Evolutionary conservation across 2,113 vertebrate genomes (phyloP), one percentile per base, ranked within the genome.

Genomic region (Ranitomeya imitator): DNA sequence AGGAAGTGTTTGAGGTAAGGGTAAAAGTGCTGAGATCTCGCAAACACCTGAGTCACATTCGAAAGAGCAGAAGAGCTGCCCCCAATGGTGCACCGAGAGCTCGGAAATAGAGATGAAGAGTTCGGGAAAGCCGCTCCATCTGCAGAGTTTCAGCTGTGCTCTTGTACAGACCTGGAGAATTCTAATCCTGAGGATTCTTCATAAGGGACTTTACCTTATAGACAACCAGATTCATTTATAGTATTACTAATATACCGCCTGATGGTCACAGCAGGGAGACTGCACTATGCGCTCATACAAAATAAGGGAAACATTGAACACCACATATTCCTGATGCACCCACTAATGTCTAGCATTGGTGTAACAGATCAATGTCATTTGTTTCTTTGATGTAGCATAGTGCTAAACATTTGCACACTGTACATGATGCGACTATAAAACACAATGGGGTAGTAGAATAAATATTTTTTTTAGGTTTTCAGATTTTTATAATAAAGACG

Each of bases 1-100:
- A 99, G 92, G 97, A 99, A 91, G 97, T 99, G 67, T 99, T 99
- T 91, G 97, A 98, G 89, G 97, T 99, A 71, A 96, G 97, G 54
- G 94, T 98, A 90, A 96, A 96, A 93, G 95, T 97, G 83, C 96
- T 97, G 86, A 96, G 95, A 90, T 97, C 95, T 73, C 95, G 97
- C 61, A 98, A 97, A 91, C 94, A 96, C 91, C 95, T 96, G 90
- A 97, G 91, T 93, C 96, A 95, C 88, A 91, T 96, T 76, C 95
- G 95, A 79, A 97, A 96, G 94, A 96, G 92, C 87, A 96, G 95
- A 92, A 95, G 96, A 91, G 90, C 93, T 26, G 91, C 94, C 60
- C 92, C 94, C 65, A 99, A 97, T 6, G 96, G 97, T 73, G 95
- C 93, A 8, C 93, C 93, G 12, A 90, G 93, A 86, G 89, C 92